Percentiles rank a stretch among this genome's conserved stretches.
Evolutionary conservation across 2,113 vertebrate species (phyloP).

Genomic region (Stigmatopora argus): DNA sequence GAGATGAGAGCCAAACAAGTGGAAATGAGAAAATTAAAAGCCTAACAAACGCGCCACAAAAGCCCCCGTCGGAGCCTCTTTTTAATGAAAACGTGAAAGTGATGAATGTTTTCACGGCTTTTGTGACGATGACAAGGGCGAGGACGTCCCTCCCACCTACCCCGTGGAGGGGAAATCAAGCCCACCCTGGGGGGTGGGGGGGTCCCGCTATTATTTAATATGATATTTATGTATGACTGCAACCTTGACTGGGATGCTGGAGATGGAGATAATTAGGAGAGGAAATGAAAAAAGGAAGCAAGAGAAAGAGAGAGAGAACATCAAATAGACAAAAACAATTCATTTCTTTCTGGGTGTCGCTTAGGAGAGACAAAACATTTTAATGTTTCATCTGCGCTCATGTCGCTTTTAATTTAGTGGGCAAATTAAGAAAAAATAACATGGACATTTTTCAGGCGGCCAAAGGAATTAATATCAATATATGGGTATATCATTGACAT

Average conservation of each 20-base stretch:
- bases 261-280: neutral
- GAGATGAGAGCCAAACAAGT: neutral
- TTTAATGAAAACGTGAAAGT: conserved; percentile 28
- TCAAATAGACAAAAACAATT: conserved; percentile 4
- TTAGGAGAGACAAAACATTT: too few relatives aligned
- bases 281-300: neutral
- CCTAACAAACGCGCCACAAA: too few relatives aligned
- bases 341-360: neutral
- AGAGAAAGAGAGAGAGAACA: too few relatives aligned
- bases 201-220: conserved; percentile 20
- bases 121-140: neutral
- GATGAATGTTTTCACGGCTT: conserved; percentile 34
- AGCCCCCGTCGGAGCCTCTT: neutral
- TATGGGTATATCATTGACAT: too few relatives aligned
- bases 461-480: too few relatives aligned
- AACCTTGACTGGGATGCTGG: conserved; percentile 25
- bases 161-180: conserved; percentile 14
- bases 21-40: too few relatives aligned
- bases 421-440: too few relatives aligned
- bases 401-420: too few relatives aligned
- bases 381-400: too few relatives aligned
- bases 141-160: conserved; percentile 16
- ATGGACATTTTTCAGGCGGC: too few relatives aligned
- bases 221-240: conserved; percentile 27
- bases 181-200: neutral